A percentile compares a stretch with the other conserved stretches of the same genome.
These are phyloP conservation scores for Coleophora deauratella DNA, from an alignment of 2,888 invertebrate species.

Conservation along the genomic window DNA sequence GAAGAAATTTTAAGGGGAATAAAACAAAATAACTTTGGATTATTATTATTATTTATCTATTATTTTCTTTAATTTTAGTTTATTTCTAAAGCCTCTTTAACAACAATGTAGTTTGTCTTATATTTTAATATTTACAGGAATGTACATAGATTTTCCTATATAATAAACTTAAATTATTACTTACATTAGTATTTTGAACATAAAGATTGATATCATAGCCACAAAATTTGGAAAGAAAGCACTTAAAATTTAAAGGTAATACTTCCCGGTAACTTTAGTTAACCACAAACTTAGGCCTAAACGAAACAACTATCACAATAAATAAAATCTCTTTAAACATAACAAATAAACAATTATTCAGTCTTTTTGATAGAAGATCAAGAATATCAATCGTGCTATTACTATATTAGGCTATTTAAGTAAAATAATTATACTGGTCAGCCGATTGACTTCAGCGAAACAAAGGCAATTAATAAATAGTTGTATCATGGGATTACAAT, in stretches of 20 bases:
- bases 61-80: constrained; percentile 32
- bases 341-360: constrained; percentile 62
- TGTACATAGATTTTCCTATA: constrained; percentile 23
- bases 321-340: constrained; percentile 64
- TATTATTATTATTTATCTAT: constrained; percentile 28
- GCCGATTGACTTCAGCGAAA: background rate
- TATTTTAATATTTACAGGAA: constrained; percentile 50
- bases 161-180: constrained; percentile 6
- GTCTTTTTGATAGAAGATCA: constrained; percentile 38
- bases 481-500: background rate
- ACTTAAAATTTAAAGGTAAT: constrained; percentile 57
- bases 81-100: constrained; percentile 54
- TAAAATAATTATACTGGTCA: no score
- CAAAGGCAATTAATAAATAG: no score
- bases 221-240: constrained; percentile 46
- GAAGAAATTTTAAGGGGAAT: constrained; percentile 20
- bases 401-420: background rate
- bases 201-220: constrained; percentile 48
- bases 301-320: constrained; percentile 56
- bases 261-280: constrained; percentile 71
- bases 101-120: constrained; percentile 23
- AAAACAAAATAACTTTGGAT: constrained; percentile 29
- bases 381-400: constrained; percentile 1
- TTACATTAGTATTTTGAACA: constrained; percentile 25
- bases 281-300: constrained; percentile 43